These are phyloP conservation scores for Drosophila austrosaltans DNA, from an alignment of 2,888 invertebrate genomes.

Conservation along the genomic window DNA sequence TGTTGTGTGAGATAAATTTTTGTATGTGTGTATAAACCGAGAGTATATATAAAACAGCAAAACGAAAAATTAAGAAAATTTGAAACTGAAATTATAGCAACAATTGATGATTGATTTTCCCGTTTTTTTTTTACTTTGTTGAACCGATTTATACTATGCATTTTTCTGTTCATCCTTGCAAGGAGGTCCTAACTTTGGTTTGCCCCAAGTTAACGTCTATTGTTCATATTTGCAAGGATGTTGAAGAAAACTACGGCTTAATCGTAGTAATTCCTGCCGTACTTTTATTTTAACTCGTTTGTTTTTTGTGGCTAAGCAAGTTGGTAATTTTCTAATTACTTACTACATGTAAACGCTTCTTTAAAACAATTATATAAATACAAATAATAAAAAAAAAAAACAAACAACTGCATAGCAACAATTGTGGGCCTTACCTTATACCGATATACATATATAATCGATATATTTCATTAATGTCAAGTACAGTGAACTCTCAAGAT, in stretches of 20 bases:
- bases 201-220: background rate
- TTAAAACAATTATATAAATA: conserved; percentile 13
- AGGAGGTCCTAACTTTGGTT: background rate
- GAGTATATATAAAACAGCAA: background rate
- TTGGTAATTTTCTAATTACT: background rate
- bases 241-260: background rate
- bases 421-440: conserved; percentile 17
- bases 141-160: background rate
- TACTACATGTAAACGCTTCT: conserved; percentile 22
- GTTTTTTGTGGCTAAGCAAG: background rate
- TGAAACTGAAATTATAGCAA: background rate
- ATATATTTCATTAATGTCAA: conserved; percentile 7
- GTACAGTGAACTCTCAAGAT: conserved; percentile 11
- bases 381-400: too few relatives aligned
- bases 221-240: background rate
- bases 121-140: conserved; percentile 25
- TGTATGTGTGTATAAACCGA: conserved; percentile 7
- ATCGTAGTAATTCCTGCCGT: background rate
- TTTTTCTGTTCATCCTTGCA: background rate
- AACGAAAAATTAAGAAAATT: conserved; percentile 13
- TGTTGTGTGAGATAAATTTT: conserved; percentile 6
- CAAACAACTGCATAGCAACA: conserved; percentile 17
- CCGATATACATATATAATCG: background rate
- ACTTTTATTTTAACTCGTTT: conserved; percentile 12
- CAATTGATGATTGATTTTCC: background rate